These are phyloP conservation scores for Sycobia sp. DNA, from an alignment of 1,140 invertebrate species.

Conservation along the genomic window DNA sequence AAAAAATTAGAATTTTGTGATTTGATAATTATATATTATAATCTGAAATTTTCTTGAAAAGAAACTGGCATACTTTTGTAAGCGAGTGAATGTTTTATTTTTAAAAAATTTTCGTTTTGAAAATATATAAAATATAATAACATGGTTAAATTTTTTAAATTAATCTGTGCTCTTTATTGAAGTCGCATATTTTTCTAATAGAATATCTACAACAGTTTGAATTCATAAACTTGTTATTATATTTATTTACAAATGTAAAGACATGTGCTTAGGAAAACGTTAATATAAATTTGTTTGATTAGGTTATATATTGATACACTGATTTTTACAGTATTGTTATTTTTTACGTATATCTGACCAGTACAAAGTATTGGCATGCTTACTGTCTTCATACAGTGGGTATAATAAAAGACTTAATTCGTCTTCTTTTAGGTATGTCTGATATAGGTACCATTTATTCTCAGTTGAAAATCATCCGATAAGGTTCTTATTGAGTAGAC, in stretches of 20 bases:
- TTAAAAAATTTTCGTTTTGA: too few species aligned
- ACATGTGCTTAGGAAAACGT: background rate
- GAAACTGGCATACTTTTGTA: too few species aligned
- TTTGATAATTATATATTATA: background rate
- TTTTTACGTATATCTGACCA: conserved; percentile 15
- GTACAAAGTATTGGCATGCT: conserved; percentile 17
- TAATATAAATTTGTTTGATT: background rate
- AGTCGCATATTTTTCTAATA: too few species aligned
- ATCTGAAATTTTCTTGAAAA: too few species aligned
- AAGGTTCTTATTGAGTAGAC: too few species aligned
- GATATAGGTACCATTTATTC: background rate
- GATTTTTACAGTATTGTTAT: conserved; percentile 16
- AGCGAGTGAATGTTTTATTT: too few species aligned
- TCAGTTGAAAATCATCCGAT: too few species aligned
- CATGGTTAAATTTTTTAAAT: too few species aligned
- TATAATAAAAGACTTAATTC: background rate
- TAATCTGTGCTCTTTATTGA: too few species aligned
- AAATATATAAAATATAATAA: too few species aligned
- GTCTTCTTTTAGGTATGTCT: background rate
- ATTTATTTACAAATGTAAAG: conserved; percentile 21
- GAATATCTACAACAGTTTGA: too few species aligned
- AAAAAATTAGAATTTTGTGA: too few species aligned
- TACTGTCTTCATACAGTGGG: background rate
- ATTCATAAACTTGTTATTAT: conserved; percentile 3
- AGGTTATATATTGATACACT: background rate